These are phyloP conservation scores for Chondrilla cf. caribensis DNA, from an alignment of 37 sponge, comb jelly and placozoan genomes.

Conservation along the genomic window DNA sequence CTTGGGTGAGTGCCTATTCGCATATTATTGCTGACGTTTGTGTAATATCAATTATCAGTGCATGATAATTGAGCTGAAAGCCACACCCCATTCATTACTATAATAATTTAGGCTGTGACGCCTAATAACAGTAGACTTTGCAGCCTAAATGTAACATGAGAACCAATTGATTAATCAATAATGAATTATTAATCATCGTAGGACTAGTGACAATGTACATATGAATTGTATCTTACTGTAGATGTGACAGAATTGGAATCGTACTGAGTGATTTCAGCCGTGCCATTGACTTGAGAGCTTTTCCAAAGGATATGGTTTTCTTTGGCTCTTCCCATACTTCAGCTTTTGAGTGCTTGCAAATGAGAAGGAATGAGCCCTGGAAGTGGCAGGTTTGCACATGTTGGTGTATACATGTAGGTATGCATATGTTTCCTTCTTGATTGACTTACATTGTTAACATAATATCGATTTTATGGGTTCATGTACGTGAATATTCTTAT, in stretches of 20 bases:
- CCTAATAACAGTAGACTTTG: no score
- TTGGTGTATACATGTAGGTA: no score
- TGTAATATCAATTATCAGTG: background rate
- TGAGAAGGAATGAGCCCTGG: slow-evolving; percentile 9
- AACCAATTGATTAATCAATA: background rate
- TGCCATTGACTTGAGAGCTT: slow-evolving; percentile 14
- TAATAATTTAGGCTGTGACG: no score
- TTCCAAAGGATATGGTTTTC: slow-evolving; percentile 8
- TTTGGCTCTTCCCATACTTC: slow-evolving; percentile 7
- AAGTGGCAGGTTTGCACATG: slow-evolving; percentile 10
- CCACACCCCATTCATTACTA: no score
- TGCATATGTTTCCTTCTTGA: background rate
- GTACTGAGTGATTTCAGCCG: slow-evolving; percentile 5
- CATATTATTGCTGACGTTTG: background rate
- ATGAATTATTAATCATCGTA: background rate
- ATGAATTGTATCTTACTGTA: background rate
- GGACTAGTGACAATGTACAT: background rate
- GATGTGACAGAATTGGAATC: background rate
- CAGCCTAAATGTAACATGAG: no score
- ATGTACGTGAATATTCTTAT: no score
- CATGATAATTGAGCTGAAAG: background rate
- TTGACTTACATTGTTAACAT: background rate
- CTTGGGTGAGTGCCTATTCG: background rate
- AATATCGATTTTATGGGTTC: no score
- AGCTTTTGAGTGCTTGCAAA: slow-evolving; percentile 17